Evolutionary conservation across 2,888 invertebrate genomes (phyloP).

Genomic region (Spicauda simplicius): DNA sequence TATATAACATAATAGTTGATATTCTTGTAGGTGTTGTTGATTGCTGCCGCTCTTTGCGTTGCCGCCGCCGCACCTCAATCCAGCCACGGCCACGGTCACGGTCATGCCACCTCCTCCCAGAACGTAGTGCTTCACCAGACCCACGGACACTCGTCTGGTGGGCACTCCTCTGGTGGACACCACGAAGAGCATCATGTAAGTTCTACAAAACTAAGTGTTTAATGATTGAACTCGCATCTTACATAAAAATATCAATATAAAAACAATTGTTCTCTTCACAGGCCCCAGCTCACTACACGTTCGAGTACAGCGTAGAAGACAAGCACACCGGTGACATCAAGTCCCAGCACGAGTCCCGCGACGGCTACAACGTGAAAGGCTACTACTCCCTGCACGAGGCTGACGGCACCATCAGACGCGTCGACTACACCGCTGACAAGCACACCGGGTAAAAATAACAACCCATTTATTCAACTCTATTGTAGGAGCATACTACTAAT

Average conservation of each 20-base stretch:
- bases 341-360: slow-evolving; percentile 67
- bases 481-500: no score
- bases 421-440: slow-evolving; percentile 82
- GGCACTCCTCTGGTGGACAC: background rate
- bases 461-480: no score
- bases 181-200: background rate
- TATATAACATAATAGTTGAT: no score
- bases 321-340: slow-evolving; percentile 81
- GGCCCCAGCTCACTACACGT: slow-evolving; percentile 48
- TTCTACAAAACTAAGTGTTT: background rate
- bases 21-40: no score
- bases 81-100: background rate
- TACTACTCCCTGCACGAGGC: slow-evolving; percentile 82
- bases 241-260: background rate
- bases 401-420: slow-evolving; percentile 81
- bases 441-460: no score
- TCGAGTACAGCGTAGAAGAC: slow-evolving; percentile 61
- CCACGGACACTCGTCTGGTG: slow-evolving; percentile 44
- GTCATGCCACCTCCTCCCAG: slow-evolving; percentile 31
- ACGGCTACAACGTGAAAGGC: slow-evolving; percentile 38
- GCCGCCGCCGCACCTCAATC: background rate
- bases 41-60: background rate
- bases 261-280: background rate
- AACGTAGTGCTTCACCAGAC: slow-evolving; percentile 46
- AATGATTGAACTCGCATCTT: background rate